Conservation (phyloP, 92 coral and sea anemone genomes). For the Micromussa lordhowensis region DNA sequence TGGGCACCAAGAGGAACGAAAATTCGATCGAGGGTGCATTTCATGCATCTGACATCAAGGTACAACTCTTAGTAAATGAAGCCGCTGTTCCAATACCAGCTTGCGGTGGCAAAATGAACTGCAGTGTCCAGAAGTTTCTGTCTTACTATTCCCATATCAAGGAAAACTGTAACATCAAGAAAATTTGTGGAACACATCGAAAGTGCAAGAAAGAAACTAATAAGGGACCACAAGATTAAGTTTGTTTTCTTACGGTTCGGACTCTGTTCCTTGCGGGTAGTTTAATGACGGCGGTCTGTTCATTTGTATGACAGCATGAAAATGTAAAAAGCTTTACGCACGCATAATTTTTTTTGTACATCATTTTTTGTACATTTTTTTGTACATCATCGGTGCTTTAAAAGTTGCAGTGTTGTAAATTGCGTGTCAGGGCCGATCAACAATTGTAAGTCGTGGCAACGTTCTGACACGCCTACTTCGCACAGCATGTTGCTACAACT, state of each 20-base stretch:
- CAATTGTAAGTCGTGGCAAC: background rate
- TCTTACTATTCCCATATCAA: constrained; percentile 58
- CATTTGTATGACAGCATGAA: no score
- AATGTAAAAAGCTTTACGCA: no score
- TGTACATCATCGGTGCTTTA: background rate
- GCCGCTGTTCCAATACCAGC: constrained; percentile 75
- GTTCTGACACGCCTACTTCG: background rate
- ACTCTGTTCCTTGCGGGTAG: no score
- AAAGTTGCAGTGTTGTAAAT: background rate
- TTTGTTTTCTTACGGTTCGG: background rate
- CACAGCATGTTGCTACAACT: background rate
- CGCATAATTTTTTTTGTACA: no score
- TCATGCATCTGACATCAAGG: constrained; percentile 23
- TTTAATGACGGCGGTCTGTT: no score
- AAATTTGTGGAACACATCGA: constrained; percentile 54
- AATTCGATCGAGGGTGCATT: background rate
- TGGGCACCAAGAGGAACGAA: background rate
- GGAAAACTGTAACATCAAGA: constrained; percentile 69
- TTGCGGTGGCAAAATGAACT: constrained; percentile 64
- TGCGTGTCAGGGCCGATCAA: background rate
- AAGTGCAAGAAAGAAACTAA: constrained; percentile 39
- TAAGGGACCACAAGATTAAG: constrained; percentile 14
- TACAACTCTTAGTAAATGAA: constrained; percentile 84
- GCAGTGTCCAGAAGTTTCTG: constrained; percentile 67
- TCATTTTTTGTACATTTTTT: no score